Percentiles rank a stretch among this genome's conserved stretches.
These are phyloP conservation scores for Mactra quadrangularis DNA, from an alignment of 1,140 invertebrate genomes.

Conservation along the genomic window DNA sequence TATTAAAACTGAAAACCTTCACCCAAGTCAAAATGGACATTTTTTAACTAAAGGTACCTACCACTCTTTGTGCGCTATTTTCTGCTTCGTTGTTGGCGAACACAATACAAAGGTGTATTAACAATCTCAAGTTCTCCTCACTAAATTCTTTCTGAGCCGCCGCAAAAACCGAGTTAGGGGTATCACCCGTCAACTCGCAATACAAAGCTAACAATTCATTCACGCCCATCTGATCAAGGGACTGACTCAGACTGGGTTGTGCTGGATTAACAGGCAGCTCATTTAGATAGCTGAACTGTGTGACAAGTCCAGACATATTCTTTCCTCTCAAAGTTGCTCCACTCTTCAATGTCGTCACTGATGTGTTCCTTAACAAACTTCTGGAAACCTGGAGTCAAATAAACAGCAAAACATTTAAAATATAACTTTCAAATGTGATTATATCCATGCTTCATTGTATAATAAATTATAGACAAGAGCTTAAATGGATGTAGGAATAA, in stretches of 20 bases:
- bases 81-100: background rate
- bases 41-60: no score
- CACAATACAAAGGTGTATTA: conserved; percentile 17
- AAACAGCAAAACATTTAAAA: background rate
- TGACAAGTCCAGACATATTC: background rate
- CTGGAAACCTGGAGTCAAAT: background rate
- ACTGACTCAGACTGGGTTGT: background rate
- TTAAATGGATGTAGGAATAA: no score
- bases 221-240: background rate
- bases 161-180: background rate
- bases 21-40: no score
- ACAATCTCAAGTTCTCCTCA: background rate
- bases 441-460: background rate
- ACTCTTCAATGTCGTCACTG: background rate
- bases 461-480: background rate
- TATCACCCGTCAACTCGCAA: background rate
- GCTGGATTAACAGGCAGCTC: background rate
- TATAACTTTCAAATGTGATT: background rate
- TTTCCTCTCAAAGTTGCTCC: background rate
- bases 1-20: no score
- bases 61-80: no score
- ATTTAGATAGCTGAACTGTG: background rate
- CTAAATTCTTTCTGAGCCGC: background rate
- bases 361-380: no score
- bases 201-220: background rate